Evolutionary conservation across 2,888 invertebrate species (phyloP), one percentile per base, ranked within the genome.

Genomic region (Byasa hedistus): DNA sequence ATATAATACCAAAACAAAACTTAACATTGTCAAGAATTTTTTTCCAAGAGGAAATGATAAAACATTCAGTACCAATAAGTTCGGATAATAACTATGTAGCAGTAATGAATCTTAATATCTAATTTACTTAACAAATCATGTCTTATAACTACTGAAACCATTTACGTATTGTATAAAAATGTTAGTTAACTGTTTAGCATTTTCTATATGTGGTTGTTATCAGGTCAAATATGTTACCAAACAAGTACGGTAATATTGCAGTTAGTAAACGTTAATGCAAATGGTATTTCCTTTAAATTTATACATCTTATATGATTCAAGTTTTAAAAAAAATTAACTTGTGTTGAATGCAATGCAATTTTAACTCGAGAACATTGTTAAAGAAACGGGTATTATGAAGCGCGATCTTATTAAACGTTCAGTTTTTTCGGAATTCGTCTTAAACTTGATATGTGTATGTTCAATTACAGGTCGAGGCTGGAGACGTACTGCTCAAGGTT

Each of bases 401-500:
- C 19, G 44, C 44, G 44, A 4, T 44, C 44, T 19, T 44, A 44
- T 44, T 44, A 44, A 44, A 44, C 44, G 66, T 59, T 62, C 59
- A 44, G 48, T 62, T 62, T 59, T 52, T 61, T 48, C 61, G 61
- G 57, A 44, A 65, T 67, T 60, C 48, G 63, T 65, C 60, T 67
- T 67, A 64, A 67, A 67, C 52, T 60, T 63, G 67, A 67, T 64
- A 67, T n/a, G n/a, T 69, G 71, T 72, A 59, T 71, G 79, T 86
- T 85, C 78, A 74, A 82, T 94, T 94, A 75, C 94, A 98, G 98
- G 95, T 98, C 83, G 97, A 98, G 93, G 96, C 97, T 81, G 98
- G 98, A 79, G 98, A 98, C 93, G 96, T 98, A 83, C 96, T 98
- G 91, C 94, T 97, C 89, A 96, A 96, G 94, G 96, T 98, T 85